phyloP scores from a whole-genome alignment of 1,140 invertebrate genomes.

The Lepidostoma basale region DNA sequence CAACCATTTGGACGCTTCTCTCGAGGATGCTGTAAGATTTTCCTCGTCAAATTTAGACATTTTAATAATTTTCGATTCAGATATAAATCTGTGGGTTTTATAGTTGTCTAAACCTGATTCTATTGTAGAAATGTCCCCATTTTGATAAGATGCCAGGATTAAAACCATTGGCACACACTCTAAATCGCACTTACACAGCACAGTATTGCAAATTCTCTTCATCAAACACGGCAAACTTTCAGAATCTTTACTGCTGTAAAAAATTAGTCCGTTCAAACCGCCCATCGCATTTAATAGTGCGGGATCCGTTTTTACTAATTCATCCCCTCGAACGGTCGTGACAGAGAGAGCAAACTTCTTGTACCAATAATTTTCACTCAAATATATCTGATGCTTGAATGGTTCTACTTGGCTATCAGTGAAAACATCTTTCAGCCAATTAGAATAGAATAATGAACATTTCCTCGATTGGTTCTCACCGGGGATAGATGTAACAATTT shows the following conservation, averaged over 20 bases:
- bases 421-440: conserved; percentile 54
- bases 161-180: conserved; percentile 54
- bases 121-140: conserved; percentile 37
- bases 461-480: conserved; percentile 52
- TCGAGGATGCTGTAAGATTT: conserved; percentile 51
- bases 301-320: conserved; percentile 46
- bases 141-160: conserved; percentile 47
- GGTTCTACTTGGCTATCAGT: conserved; percentile 48
- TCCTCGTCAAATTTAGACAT: conserved; percentile 49
- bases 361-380: conserved; percentile 57
- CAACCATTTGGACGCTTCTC: conserved; percentile 65
- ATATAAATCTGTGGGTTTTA: conserved; percentile 51
- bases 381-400: conserved; percentile 51
- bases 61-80: conserved; percentile 52
- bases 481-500: conserved; percentile 68
- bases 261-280: conserved; percentile 55
- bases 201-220: conserved; percentile 53
- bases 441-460: conserved; percentile 51
- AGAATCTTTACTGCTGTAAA: conserved; percentile 52
- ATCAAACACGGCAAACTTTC: conserved; percentile 49
- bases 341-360: conserved; percentile 57
- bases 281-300: conserved; percentile 32
- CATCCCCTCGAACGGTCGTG: conserved; percentile 49
- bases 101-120: conserved; percentile 26
- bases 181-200: conserved; percentile 55